Percentiles rank a stretch among this genome's conserved stretches.
These are phyloP conservation scores for Tamias sibiricus DNA, from an alignment of 2,113 vertebrate genomes.

Conservation along the genomic window DNA sequence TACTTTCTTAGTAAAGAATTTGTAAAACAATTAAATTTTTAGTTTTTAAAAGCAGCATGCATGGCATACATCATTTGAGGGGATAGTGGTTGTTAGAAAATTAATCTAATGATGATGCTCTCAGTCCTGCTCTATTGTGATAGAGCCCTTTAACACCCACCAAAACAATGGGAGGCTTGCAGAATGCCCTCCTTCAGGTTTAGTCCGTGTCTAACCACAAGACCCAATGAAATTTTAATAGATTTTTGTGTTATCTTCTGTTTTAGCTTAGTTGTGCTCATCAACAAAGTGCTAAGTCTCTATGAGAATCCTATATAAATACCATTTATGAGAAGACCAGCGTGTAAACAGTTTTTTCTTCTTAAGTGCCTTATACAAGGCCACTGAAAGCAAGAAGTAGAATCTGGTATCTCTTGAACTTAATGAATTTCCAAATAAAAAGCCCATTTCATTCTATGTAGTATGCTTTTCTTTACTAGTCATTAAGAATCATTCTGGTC, in stretches of 20 bases:
- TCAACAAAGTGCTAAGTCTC: background rate
- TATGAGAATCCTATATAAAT: background rate
- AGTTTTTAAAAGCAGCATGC: background rate
- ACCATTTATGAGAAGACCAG: background rate
- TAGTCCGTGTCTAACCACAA: background rate
- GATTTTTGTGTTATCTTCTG: background rate
- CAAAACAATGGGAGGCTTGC: background rate
- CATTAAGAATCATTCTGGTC: background rate
- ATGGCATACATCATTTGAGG: background rate
- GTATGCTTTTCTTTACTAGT: background rate
- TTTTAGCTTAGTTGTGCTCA: slow-evolving; percentile 10
- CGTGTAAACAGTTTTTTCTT: background rate
- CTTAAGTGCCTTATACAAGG: background rate
- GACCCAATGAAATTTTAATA: background rate
- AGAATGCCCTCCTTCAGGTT: background rate
- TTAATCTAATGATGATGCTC: background rate
- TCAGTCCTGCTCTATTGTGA: background rate
- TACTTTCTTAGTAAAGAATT: slow-evolving; percentile 28
- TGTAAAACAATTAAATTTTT: slow-evolving; percentile 34
- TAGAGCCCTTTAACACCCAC: background rate
- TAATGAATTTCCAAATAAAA: background rate
- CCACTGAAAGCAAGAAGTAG: background rate
- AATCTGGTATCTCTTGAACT: background rate
- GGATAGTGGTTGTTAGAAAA: background rate
- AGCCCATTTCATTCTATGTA: background rate